phyloP scores from a whole-genome alignment of 1,140 invertebrate genomes.

The Oncopeltus fasciatus region DNA sequence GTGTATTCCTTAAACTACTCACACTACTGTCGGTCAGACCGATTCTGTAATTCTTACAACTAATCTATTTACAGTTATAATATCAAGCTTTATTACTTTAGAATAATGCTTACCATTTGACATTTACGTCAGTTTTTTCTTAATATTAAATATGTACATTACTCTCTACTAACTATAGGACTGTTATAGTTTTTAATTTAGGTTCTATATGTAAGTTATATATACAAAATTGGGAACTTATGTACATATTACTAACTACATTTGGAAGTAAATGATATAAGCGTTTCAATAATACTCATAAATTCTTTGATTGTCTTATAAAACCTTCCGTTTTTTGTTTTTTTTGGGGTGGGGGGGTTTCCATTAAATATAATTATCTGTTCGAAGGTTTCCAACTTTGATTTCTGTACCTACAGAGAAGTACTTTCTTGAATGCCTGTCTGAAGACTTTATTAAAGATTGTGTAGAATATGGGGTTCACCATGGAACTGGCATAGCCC shows the following conservation, averaged over 20 bases:
- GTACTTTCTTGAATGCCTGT: conserved; percentile 75
- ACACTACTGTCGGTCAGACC: too few relatives aligned
- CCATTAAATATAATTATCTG: not conserved
- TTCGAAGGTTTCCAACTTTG: conserved; percentile 25
- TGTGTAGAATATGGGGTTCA: conserved; percentile 88
- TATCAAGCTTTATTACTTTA: conserved; percentile 9
- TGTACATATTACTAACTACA: not conserved
- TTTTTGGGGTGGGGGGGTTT: too few relatives aligned
- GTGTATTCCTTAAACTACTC: too few relatives aligned
- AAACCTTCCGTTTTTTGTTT: too few relatives aligned
- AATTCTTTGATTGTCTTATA: not conserved
- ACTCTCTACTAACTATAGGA: too few relatives aligned
- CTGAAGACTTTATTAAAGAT: conserved; percentile 88
- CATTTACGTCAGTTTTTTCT: not conserved
- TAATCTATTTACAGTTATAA: not conserved
- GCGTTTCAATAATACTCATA: not conserved
- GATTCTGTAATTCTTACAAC: too few relatives aligned
- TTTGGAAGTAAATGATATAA: not conserved
- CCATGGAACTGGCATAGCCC: conserved; percentile 82
- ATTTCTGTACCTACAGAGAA: conserved; percentile 54
- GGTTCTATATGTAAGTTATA: not conserved
- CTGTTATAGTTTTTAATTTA: too few relatives aligned
- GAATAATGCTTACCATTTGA: conserved; percentile 9
- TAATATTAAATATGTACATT: not conserved
- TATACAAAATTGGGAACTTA: not conserved